A percentile compares a stretch with the other conserved stretches of the same genome.
Evolutionary conservation across 1,140 invertebrate species (phyloP).

Genomic region (Drosophila subobscura): DNA sequence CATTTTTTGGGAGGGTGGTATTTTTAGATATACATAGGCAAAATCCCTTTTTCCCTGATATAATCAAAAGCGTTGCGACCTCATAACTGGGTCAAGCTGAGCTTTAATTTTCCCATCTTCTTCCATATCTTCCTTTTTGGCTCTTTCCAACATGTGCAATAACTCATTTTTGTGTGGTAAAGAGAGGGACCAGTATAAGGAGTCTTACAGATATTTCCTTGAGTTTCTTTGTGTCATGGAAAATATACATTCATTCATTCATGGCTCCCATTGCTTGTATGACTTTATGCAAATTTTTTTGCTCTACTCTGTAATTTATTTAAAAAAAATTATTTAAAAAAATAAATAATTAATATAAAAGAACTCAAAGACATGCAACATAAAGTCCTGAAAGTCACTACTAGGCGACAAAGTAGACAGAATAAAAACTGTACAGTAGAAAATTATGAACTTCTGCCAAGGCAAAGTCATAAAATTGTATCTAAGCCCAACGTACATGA

Average conservation of each 20-base stretch:
- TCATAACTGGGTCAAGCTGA: slow-evolving; percentile 42
- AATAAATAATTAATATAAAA: too few species aligned
- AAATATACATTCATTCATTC: slow-evolving; percentile 37
- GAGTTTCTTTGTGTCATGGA: slow-evolving; percentile 80
- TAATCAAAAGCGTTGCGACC: slow-evolving; percentile 74
- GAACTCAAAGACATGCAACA: too few species aligned
- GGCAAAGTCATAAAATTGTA: too few species aligned
- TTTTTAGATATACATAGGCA: slow-evolving; percentile 50
- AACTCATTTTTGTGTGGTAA: slow-evolving; percentile 68
- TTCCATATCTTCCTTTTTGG: slow-evolving; percentile 2
- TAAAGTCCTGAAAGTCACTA: too few species aligned
- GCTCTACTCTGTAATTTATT: slow-evolving; percentile 81
- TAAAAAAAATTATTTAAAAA: too few species aligned
- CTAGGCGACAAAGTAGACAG: too few species aligned
- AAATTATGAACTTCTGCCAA: too few species aligned
- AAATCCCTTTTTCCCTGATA: slow-evolving; percentile 62
- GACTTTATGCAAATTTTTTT: slow-evolving; percentile 75
- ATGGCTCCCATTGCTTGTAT: slow-evolving; percentile 50
- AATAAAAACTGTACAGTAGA: too few species aligned
- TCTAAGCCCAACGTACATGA: slow-evolving; percentile 4
- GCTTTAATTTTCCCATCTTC: slow-evolving; percentile 21
- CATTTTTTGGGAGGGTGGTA: slow-evolving; percentile 35
- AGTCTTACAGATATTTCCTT: slow-evolving; percentile 71
- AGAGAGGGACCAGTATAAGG: slow-evolving; percentile 9
- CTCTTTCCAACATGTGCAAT: slow-evolving; percentile 65